Base-by-base conservation (phyloP, 2,797 vertebrate species). In the Darevskia mixta region DNA sequence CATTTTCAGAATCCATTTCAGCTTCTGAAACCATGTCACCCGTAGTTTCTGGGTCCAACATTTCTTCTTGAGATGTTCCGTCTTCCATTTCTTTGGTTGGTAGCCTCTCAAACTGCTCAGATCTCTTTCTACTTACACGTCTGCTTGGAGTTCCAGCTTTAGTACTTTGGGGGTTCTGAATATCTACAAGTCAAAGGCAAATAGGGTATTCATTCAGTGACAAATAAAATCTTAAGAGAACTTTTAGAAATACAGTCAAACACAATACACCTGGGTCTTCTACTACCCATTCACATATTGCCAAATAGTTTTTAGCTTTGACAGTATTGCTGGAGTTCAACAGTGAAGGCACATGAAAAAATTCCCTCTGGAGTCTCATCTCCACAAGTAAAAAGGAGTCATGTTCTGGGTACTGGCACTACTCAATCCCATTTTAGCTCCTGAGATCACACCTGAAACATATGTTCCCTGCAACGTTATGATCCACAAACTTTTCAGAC, bases 1-100 rank as follows among this genome's bases (percentile, higher is more conserved):
- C 69, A 10, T 13, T 11, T 45, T 89, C 90, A 27, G 5, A 6
- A 27, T 94, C 91, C 82, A 18, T 64, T 84, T 93, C 92, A 61
- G 71, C 64, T 38, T 93, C 92, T 86, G 27, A 5, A 82, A 69
- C 1, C 2, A 84, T 67, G n/a, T 91, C 83, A 32, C 84, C 79
- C 13, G 61, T 73, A 1, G 9, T 43, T 78, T 45, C 18, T 0
- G 0, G 8, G 76, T 0, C 13, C 66, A 76, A 5, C 2, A 45
- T 7, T 2, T 90, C 20, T 66, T 38, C 27, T 1, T 85, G 85
- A 88, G 13, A 78, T 78, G 1, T 87, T 66, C 49, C 4, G 2
- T 89, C 90, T 88, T 32, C n/a, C 64, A 1, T 2, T 84, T 93
- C 83, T 35, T 61, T 6, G 13, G 79, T 10, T 0, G 41, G 43